Conservation (phyloP, 2,113 vertebrate genomes). For the Cynocephalus volans region DNA sequence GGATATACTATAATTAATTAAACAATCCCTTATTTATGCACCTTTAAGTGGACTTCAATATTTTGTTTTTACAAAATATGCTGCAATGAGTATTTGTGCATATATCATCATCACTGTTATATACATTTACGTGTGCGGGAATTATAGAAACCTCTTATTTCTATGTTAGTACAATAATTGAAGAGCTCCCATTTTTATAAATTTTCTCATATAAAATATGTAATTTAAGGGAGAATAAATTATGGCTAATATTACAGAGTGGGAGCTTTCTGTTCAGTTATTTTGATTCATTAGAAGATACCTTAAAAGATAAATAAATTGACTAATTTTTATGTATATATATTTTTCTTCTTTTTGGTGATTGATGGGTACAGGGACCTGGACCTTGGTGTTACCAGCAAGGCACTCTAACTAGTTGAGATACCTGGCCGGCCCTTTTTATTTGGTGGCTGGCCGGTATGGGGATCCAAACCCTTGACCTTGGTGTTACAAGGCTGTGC, state of each 20-base stretch:
- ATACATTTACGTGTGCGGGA: background rate
- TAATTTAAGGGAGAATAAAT: slow-evolving; percentile 18
- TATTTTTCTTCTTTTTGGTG: too few relatives aligned
- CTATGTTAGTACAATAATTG: background rate
- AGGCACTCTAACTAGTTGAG: too few relatives aligned
- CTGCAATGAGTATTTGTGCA: background rate
- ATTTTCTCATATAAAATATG: slow-evolving; percentile 18
- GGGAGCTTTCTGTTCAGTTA: background rate
- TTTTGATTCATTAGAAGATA: slow-evolving; percentile 31
- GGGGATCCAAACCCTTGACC: too few relatives aligned
- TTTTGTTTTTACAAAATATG: slow-evolving; percentile 39
- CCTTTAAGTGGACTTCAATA: background rate
- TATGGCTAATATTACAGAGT: background rate
- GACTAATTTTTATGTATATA: too few relatives aligned
- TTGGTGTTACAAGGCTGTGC: too few relatives aligned
- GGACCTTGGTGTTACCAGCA: too few relatives aligned
- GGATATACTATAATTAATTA: background rate
- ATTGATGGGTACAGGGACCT: too few relatives aligned
- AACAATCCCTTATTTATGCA: background rate
- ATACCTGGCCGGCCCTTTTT: too few relatives aligned
- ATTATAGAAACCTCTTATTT: background rate
- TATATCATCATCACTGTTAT: background rate
- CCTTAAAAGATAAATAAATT: slow-evolving; percentile 23
- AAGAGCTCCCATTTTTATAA: slow-evolving; percentile 11
- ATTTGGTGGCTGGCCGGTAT: too few relatives aligned